Conservation (phyloP, 2,888 invertebrate genomes). For the Phytoseiulus persimilis region DNA sequence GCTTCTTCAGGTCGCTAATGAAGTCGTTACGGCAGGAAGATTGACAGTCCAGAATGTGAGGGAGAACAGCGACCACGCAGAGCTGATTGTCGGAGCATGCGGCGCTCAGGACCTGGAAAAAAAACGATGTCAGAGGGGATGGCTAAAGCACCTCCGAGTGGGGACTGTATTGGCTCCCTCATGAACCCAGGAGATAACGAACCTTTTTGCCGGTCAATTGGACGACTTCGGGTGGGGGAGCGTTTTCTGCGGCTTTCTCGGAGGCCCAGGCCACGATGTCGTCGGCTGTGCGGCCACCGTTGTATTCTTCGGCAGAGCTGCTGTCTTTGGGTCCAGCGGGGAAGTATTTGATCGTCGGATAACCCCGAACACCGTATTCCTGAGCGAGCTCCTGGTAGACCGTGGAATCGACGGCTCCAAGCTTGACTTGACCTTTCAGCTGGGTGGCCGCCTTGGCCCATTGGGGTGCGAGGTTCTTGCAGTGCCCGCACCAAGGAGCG, state of each 20-base stretch:
- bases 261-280: conserved; percentile 85
- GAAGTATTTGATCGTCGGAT: conserved; percentile 93
- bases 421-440: conserved; percentile 84
- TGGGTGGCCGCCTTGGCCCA: conserved; percentile 91
- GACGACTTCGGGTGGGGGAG: conserved; percentile 78
- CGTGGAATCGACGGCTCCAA: conserved; percentile 93
- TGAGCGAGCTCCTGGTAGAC: conserved; percentile 71
- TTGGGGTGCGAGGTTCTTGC: conserved; percentile 89
- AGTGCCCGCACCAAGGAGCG: conserved; percentile 81
- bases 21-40: conserved; percentile 83
- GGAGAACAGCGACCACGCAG: conserved; percentile 82
- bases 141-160: no score
- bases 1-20: conserved; percentile 61
- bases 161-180: no score
- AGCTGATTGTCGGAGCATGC: conserved; percentile 78
- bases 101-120: conserved; percentile 56
- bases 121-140: conserved; percentile 40
- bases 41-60: conserved; percentile 91
- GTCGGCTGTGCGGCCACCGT: conserved; percentile 77
- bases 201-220: conserved; percentile 56
- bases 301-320: conserved; percentile 64
- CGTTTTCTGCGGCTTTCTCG: conserved; percentile 75
- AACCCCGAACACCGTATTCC: conserved; percentile 79
- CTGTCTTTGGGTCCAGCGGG: conserved; percentile 58
- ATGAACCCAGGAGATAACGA: no score